These are phyloP conservation scores for Drosophila helvetica DNA, from an alignment of 2,888 invertebrate species.

Conservation along the genomic window DNA sequence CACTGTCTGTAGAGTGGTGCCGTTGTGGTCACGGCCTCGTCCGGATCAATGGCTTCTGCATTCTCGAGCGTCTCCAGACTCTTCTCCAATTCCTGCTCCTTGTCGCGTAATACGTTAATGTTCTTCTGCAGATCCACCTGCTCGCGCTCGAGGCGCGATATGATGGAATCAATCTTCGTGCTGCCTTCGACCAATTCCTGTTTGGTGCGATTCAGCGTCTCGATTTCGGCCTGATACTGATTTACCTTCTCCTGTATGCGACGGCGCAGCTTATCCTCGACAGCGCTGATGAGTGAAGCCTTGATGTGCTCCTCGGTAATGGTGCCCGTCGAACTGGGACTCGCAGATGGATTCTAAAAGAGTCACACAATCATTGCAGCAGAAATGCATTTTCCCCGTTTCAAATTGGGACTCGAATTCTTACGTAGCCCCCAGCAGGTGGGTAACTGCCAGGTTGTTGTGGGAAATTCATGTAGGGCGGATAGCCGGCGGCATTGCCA, in stretches of 20 bases:
- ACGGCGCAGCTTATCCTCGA: slow-evolving; percentile 96
- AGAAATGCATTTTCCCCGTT: background rate
- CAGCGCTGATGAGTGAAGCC: slow-evolving; percentile 96
- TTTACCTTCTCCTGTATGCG: slow-evolving; percentile 95
- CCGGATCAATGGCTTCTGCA: slow-evolving; percentile 94
- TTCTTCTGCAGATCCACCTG: slow-evolving; percentile 93
- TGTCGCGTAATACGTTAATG: slow-evolving; percentile 92
- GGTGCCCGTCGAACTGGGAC: slow-evolving; percentile 88
- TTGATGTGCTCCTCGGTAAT: slow-evolving; percentile 98
- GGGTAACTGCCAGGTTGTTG: slow-evolving; percentile 71
- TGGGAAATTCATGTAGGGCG: slow-evolving; percentile 84
- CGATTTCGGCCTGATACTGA: slow-evolving; percentile 95
- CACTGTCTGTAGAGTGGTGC: slow-evolving; percentile 98
- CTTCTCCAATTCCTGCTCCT: slow-evolving; percentile 93
- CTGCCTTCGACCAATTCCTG: slow-evolving; percentile 94
- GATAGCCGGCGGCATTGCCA: slow-evolving; percentile 84
- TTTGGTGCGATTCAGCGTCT: slow-evolving; percentile 93
- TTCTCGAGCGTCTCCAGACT: slow-evolving; percentile 90
- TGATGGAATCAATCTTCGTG: slow-evolving; percentile 90
- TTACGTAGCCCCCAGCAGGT: slow-evolving; percentile 76
- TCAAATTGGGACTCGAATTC: background rate
- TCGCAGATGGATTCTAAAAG: slow-evolving; percentile 74
- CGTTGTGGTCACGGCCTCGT: slow-evolving; percentile 98
- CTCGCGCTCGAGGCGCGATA: slow-evolving; percentile 90
- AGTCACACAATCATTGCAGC: background rate